Percentiles rank a stretch among this genome's conserved stretches.
These are phyloP conservation scores for Hippocampus comes DNA, from an alignment of 2,113 vertebrate species.

Conservation along the genomic window DNA sequence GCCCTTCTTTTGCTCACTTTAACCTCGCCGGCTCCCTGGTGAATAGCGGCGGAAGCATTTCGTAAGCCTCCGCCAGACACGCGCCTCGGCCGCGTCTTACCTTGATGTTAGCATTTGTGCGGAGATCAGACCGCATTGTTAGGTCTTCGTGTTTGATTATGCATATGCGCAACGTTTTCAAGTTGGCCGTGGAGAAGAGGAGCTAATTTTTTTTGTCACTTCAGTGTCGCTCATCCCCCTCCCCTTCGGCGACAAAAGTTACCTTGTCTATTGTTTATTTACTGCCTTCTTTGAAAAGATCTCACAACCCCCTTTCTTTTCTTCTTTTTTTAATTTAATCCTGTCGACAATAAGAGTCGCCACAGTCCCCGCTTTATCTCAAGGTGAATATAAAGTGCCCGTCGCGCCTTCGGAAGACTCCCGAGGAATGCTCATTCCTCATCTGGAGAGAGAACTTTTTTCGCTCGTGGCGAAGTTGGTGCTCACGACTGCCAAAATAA, in stretches of 20 bases:
- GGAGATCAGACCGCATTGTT: slow-evolving; percentile 30
- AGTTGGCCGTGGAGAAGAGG: slow-evolving; percentile 15
- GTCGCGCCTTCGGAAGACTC: background rate
- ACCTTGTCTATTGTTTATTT: slow-evolving; percentile 41
- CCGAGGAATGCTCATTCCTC: background rate
- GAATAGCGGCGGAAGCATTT: slow-evolving; percentile 3
- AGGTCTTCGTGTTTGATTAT: slow-evolving; percentile 1
- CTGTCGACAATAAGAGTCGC: slow-evolving; percentile 43
- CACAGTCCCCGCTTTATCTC: slow-evolving; percentile 16
- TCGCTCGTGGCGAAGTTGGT: background rate
- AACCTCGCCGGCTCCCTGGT: slow-evolving; percentile 22
- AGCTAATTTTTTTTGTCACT: slow-evolving; percentile 47
- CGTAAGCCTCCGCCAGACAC: background rate
- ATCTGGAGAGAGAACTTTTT: background rate
- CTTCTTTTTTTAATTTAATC: slow-evolving; percentile 37
- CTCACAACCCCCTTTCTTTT: background rate
- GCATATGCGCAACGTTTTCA: slow-evolving; percentile 2
- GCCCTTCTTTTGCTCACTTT: slow-evolving; percentile 44
- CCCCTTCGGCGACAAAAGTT: slow-evolving; percentile 33
- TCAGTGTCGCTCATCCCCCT: slow-evolving; percentile 38
- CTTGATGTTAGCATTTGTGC: slow-evolving; percentile 23
- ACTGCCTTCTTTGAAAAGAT: slow-evolving; percentile 44
- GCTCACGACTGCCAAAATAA: background rate
- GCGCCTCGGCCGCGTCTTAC: background rate
- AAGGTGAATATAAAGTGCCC: slow-evolving; percentile 28